Evolutionary conservation across 2,888 invertebrate species (phyloP).

Genomic region (Hydrotaea diabolus): DNA sequence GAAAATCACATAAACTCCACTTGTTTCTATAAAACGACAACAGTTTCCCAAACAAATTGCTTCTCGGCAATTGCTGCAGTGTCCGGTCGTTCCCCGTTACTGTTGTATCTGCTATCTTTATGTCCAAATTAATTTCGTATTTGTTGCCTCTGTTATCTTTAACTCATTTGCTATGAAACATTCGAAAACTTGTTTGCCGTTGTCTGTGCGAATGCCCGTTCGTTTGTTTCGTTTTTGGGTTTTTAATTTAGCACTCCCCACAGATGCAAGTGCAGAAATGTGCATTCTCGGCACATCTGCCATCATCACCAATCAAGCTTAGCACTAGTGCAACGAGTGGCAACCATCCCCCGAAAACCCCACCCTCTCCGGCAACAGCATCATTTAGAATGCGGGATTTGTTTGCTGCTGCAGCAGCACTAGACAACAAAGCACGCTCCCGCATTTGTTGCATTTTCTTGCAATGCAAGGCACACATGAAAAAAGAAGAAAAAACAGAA

Average conservation of each 20-base stretch:
- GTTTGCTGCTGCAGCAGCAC: conserved; percentile 47
- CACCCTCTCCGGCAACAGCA: not conserved
- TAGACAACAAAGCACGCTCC: not conserved
- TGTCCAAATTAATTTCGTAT: conserved; percentile 26
- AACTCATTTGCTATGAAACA: conserved; percentile 25
- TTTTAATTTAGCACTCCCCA: conserved; percentile 27
- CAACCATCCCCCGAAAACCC: not conserved
- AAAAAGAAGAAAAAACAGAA: not conserved
- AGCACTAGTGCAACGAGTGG: not conserved
- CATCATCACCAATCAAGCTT: not conserved
- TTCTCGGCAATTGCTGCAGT: not conserved
- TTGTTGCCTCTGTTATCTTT: conserved; percentile 7
- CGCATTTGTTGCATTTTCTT: conserved; percentile 37
- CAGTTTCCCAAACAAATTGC: not conserved
- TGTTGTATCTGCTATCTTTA: not conserved
- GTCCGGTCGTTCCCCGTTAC: not conserved
- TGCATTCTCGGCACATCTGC: conserved; percentile 29
- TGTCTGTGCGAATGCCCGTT: not conserved
- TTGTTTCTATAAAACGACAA: not conserved
- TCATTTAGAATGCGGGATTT: conserved; percentile 60
- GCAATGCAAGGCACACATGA: not conserved
- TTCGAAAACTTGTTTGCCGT: conserved; percentile 18
- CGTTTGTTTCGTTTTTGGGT: conserved; percentile 12
- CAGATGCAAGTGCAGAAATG: conserved; percentile 13
- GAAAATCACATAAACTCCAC: not conserved